Conservation (phyloP, 2,888 invertebrate species). For the Yponomeuta sedellus region DNA sequence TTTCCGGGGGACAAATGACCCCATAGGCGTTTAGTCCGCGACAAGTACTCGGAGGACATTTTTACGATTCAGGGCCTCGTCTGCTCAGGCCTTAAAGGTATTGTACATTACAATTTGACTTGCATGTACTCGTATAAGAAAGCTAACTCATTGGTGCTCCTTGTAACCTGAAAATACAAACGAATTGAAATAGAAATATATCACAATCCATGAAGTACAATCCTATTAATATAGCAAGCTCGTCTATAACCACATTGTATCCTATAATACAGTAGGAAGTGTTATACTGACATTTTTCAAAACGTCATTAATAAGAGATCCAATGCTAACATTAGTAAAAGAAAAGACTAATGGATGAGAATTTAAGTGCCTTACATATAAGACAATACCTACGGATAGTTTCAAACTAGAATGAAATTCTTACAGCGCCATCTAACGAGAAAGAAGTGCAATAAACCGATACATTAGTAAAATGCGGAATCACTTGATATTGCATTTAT, state of each 20-base stretch:
- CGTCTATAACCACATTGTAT: not conserved
- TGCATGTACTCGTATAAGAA: not conserved
- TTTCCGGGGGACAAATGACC: too few species aligned
- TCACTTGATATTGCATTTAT: slow-evolving; percentile 57
- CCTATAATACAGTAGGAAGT: too few species aligned
- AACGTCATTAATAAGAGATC: too few species aligned
- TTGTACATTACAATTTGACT: not conserved
- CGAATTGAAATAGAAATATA: not conserved
- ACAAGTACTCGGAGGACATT: too few species aligned
- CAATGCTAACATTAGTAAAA: too few species aligned
- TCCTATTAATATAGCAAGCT: not conserved
- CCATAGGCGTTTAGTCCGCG: too few species aligned
- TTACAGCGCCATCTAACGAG: not conserved
- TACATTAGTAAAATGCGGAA: slow-evolving; percentile 29
- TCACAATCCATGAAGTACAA: not conserved
- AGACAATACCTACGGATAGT: too few species aligned
- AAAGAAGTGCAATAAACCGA: slow-evolving; percentile 1
- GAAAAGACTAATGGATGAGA: too few species aligned
- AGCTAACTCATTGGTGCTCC: not conserved
- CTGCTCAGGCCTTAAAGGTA: too few species aligned
- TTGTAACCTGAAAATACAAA: not conserved
- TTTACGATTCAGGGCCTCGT: too few species aligned
- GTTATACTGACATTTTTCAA: not conserved
- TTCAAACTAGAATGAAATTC: too few species aligned
- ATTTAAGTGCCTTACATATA: too few species aligned